These are phyloP conservation scores for Rhizomys pruinosus DNA, from an alignment of 2,113 vertebrate genomes.

Conservation along the genomic window DNA sequence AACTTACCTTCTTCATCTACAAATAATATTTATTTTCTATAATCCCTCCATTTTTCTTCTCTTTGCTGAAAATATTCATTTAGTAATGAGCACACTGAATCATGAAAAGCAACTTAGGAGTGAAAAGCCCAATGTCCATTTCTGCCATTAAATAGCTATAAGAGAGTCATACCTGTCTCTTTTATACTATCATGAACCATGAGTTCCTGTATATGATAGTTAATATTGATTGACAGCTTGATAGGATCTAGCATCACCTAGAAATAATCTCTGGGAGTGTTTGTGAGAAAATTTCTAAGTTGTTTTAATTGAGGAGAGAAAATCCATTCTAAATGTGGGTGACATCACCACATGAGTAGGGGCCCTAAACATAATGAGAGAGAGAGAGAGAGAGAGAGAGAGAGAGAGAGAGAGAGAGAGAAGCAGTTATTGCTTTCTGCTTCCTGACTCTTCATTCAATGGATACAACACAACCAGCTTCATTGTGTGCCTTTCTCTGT, in stretches of 20 bases:
- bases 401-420: no score
- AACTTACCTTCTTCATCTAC: neutral
- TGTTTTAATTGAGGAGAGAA: neutral
- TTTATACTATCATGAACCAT: no score
- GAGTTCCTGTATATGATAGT: no score
- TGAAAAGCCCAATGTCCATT: neutral
- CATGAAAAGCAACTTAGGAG: neutral
- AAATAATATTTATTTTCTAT: neutral
- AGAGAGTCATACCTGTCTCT: neutral
- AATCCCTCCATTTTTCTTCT: neutral
- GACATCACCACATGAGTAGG: neutral
- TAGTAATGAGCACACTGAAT: neutral
- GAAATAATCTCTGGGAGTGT: neutral
- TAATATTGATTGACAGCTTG: no score
- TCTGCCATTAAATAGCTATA: neutral
- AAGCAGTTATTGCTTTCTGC: neutral
- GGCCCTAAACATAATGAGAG: neutral
- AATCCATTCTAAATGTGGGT: neutral
- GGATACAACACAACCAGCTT: neutral
- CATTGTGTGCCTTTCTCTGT: neutral
- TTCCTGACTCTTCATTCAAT: neutral
- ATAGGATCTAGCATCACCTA: no score
- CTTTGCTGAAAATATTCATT: neutral
- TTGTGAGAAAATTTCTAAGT: neutral
- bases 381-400: no score